These are phyloP conservation scores for Coenonympha glycerion DNA, from an alignment of 2,888 invertebrate species.

Conservation along the genomic window DNA sequence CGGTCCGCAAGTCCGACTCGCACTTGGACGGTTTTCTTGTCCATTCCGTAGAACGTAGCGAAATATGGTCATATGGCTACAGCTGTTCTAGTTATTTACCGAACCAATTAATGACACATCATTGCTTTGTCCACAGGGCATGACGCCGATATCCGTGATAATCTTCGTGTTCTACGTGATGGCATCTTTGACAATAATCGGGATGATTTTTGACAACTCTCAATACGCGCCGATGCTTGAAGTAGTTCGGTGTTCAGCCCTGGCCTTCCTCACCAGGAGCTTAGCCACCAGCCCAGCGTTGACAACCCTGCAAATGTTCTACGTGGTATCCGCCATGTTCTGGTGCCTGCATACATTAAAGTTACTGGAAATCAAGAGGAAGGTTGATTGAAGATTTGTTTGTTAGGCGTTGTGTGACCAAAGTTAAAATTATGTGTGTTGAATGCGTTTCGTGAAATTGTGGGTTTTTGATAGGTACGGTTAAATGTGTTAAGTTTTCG, in stretches of 20 bases:
- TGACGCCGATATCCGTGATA: constrained; percentile 76
- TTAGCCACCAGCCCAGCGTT: constrained; percentile 54
- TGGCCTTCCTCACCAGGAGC: constrained; percentile 69
- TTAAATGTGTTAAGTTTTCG: background rate
- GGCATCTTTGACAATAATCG: constrained; percentile 80
- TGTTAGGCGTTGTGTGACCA: background rate
- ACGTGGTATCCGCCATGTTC: constrained; percentile 77
- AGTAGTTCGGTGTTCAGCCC: constrained; percentile 78
- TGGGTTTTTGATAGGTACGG: background rate
- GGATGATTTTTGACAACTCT: constrained; percentile 82
- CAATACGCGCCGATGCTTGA: constrained; percentile 78
- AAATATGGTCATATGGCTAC: too few relatives aligned
- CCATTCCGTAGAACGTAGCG: too few relatives aligned
- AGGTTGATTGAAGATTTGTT: constrained; percentile 16
- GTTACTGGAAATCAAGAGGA: constrained; percentile 72
- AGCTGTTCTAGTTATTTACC: too few relatives aligned
- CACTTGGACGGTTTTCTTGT: too few relatives aligned
- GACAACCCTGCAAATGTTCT: constrained; percentile 73
- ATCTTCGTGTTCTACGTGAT: constrained; percentile 79
- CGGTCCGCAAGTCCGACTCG: too few relatives aligned
- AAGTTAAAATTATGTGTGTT: background rate
- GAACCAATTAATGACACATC: background rate
- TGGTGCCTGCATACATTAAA: constrained; percentile 79
- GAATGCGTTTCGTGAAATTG: background rate
- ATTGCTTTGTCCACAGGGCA: constrained; percentile 62